Evolutionary conservation across 2,113 vertebrate species (phyloP), one percentile per base, ranked within the genome.

Genomic region (Cranoglanis bouderius): DNA sequence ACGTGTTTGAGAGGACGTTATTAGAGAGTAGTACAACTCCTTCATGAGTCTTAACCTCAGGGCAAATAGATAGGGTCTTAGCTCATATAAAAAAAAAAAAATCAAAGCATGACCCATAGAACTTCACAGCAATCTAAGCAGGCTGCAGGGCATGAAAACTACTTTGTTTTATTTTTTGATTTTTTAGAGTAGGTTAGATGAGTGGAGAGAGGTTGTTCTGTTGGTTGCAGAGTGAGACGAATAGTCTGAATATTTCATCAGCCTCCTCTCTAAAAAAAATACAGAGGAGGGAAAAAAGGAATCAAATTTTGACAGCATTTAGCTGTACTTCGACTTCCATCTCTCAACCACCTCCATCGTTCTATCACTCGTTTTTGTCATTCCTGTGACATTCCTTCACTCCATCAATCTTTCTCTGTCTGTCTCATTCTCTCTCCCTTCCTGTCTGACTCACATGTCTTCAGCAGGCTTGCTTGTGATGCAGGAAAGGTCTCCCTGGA

Each of bases 401-500:
- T 78, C 46, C 38, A 40, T 77, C 84, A 83, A 86, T 88, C 46
- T 57, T 59, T 70, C 84, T 67, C 67, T 38, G 43, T 85, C 72
- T 81, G 26, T 85, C 40, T 85, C 57, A 49, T 61, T 82, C 67
- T 59, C 87, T 72, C 74, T 80, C 46, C 14, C 72, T 74, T 70
- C 82, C 82, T 88, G 85, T 87, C 88, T 91, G 89, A 89, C 90
- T 91, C 90, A 85, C 89, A 90, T 92, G 90, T 90, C 89, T 85
- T 90, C 88, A 87, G 85, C 92, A 93, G 94, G 92, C 92, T 91
- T 90, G 94, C 90, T 93, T 90, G 88, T 90, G 92, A 95, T 93
- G 90, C 91, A 90, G 93, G 90, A 88, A 90, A 92, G 85, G 91
- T 92, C 89, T 92, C 92, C 94, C 92, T 92, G 92, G 92, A 95